These are phyloP conservation scores for Platichthys stellatus DNA, from an alignment of 2,113 vertebrate species.

Conservation along the genomic window DNA sequence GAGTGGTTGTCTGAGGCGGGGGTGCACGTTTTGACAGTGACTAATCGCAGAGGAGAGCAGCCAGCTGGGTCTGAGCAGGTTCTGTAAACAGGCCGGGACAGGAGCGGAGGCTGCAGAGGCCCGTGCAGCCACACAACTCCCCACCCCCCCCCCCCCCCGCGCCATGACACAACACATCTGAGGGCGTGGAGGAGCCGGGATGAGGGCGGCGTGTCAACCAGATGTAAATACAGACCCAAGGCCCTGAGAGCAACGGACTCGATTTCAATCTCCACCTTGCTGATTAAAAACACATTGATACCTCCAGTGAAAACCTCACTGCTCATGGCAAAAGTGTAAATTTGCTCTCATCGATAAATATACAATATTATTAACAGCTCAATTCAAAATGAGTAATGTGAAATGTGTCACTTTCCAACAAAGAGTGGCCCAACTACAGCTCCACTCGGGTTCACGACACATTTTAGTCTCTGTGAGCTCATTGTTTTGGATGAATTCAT, in stretches of 20 bases:
- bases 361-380: background rate
- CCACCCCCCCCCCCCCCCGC: background rate
- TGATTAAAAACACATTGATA: background rate
- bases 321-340: background rate
- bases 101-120: conserved; percentile 35
- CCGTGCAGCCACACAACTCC: conserved; percentile 27
- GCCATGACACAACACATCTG: conserved; percentile 64
- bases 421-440: background rate
- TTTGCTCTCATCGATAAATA: background rate
- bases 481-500: too few species aligned
- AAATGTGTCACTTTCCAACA: background rate
- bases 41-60: conserved; percentile 66
- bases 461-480: background rate
- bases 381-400: background rate
- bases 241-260: conserved; percentile 4
- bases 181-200: conserved; percentile 9
- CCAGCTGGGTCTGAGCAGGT: conserved; percentile 70
- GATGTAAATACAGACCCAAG: conserved; percentile 45
- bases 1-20: conserved; percentile 63
- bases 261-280: conserved; percentile 22
- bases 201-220: conserved; percentile 52
- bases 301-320: background rate
- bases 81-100: conserved; percentile 74
- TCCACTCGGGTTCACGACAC: background rate
- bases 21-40: conserved; percentile 70